Evolutionary conservation across 2,888 invertebrate genomes (phyloP), one percentile per base, ranked within the genome.

Genomic region (Oxytorus armatus): DNA sequence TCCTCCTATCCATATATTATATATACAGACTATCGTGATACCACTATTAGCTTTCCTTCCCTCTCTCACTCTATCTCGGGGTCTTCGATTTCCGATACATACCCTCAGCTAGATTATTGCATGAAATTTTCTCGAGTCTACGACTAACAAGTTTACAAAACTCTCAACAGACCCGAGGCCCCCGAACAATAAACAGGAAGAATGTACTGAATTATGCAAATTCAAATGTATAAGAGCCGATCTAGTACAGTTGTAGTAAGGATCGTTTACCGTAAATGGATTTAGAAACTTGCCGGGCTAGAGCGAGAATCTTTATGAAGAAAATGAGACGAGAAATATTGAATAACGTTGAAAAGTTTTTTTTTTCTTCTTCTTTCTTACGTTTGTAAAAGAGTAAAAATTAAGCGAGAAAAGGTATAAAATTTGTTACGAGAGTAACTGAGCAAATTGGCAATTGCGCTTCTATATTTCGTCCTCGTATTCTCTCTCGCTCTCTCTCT

Each of bases 391-490:
- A 49, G 7, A 66, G 47, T 0, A 10, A 25, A 76, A 61, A 42
- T 33, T 44, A 14, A 21, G 21, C 11, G 5, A 68, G 33, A 16
- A 53, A 36, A 14, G 10, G 18, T n/a, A 14, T 25, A 36, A 47
- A 61, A 68, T 73, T n/a, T 53, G 33, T 18, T 8, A 8, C 8
- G 16, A 16, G 55, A 55, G 33, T n/a, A n/a, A 7, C 8, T 49
- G 16, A 53, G 39, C 11, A 49, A 63, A 66, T 55, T 39, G 49
- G 29, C 47, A 77, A 73, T 65, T 21, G 51, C 39, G 42, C 55
- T 49, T 80, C 49, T 44, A 16, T 73, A 63, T 73, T 63, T 69
- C 36, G 33, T 23, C 10, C 47, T 42, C 55, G n/a, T 69, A 16
- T 18, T 55, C 23, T 69, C 29, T 25, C 47, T n/a, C 29, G 51